phyloP scores from a whole-genome alignment of 2,888 invertebrate genomes.

The Cephus pulcher region DNA sequence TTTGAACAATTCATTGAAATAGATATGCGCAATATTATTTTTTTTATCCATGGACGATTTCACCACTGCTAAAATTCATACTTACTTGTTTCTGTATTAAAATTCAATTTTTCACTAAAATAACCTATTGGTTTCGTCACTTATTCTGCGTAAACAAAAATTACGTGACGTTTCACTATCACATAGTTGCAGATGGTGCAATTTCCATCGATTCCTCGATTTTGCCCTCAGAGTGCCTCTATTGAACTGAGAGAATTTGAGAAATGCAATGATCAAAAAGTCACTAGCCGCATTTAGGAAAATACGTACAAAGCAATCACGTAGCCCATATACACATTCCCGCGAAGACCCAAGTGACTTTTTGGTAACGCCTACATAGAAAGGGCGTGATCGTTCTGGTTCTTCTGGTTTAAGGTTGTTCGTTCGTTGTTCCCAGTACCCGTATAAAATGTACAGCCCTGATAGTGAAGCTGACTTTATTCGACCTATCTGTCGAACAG shows the following conservation, averaged over 20 bases:
- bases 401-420: constrained; percentile 2
- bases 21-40: too few species aligned
- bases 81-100: background rate
- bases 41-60: too few species aligned
- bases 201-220: background rate
- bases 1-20: too few species aligned
- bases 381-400: constrained; percentile 6
- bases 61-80: too few species aligned
- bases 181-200: background rate
- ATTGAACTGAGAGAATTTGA: background rate
- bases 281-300: background rate
- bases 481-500: constrained; percentile 8
- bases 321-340: background rate
- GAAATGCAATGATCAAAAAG: background rate
- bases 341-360: background rate
- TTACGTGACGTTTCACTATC: background rate
- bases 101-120: background rate
- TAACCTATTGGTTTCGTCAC: background rate
- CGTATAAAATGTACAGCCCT: background rate
- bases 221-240: background rate
- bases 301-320: background rate
- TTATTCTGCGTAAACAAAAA: background rate
- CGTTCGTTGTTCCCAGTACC: background rate
- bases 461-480: constrained; percentile 2
- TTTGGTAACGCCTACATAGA: constrained; percentile 1